Percentiles rank a stretch among this genome's conserved stretches.
phyloP scores from a whole-genome alignment of 1,140 invertebrate species.

The Harpegnathos saltator region DNA sequence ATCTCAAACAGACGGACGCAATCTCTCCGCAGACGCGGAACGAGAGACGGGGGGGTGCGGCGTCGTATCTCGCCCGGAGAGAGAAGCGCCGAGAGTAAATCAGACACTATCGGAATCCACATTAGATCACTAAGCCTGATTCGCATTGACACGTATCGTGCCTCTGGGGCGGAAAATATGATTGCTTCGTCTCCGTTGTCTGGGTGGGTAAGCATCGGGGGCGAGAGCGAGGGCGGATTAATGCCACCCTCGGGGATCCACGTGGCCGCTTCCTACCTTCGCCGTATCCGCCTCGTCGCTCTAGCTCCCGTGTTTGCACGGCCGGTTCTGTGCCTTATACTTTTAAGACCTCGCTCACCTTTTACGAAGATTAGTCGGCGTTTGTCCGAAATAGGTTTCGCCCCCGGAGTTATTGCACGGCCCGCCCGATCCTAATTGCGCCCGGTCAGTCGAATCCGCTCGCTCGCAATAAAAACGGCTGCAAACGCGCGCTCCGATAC shows the following conservation, averaged over 20 bases:
- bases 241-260: constrained; percentile 85
- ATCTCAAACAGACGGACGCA: constrained; percentile 52
- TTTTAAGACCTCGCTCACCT: constrained; percentile 68
- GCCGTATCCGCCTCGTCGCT: constrained; percentile 43
- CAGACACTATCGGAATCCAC: constrained; percentile 83
- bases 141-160: constrained; percentile 85
- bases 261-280: constrained; percentile 78
- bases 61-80: constrained; percentile 28
- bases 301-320: constrained; percentile 47
- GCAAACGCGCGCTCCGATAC: background rate
- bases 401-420: constrained; percentile 6
- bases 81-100: constrained; percentile 77
- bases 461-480: constrained; percentile 1
- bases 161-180: constrained; percentile 86
- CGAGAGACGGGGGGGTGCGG: background rate
- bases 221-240: constrained; percentile 80
- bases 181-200: constrained; percentile 82
- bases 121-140: constrained; percentile 86
- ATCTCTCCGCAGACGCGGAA: constrained; percentile 42
- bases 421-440: constrained; percentile 17
- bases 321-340: constrained; percentile 63
- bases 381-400: constrained; percentile 9
- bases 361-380: constrained; percentile 66
- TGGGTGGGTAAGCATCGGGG: constrained; percentile 71
- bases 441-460: background rate